Evolutionary conservation across 2,888 invertebrate genomes (phyloP).

Genomic region (Griposia aprilina): DNA sequence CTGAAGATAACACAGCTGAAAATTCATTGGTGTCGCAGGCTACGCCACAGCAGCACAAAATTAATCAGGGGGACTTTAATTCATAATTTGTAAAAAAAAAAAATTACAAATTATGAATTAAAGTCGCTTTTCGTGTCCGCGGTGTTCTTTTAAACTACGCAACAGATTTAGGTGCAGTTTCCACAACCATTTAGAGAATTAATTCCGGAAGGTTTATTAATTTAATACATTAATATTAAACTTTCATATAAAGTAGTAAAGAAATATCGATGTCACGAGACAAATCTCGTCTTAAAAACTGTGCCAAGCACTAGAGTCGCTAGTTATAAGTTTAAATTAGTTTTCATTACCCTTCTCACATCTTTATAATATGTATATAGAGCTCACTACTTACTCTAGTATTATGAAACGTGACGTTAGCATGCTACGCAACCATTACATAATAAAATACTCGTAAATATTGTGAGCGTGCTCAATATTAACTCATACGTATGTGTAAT

Average conservation of each 20-base stretch:
- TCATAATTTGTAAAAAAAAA: too few relatives aligned
- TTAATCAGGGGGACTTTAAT: too few relatives aligned
- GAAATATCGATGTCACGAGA: neutral
- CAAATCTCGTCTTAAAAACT: neutral
- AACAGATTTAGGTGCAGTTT: too few relatives aligned
- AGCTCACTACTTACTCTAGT: neutral
- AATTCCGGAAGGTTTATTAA: too few relatives aligned
- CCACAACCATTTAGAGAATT: too few relatives aligned
- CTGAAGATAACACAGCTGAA: neutral
- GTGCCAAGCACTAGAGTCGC: neutral
- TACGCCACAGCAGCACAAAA: neutral
- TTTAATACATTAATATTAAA: too few relatives aligned
- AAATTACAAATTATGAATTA: too few relatives aligned
- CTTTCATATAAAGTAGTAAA: too few relatives aligned
- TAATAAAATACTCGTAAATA: neutral
- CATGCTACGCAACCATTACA: neutral
- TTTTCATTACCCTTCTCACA: neutral
- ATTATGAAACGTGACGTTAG: neutral
- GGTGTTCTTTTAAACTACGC: too few relatives aligned
- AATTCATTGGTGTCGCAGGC: neutral
- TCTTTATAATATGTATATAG: neutral
- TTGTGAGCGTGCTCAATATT: constrained; percentile 1
- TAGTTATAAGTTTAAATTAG: neutral
- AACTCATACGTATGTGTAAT: constrained; percentile 12
- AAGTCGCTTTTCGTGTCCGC: too few relatives aligned